Evolutionary conservation across 2,797 vertebrate species (phyloP), one percentile per base, ranked within the genome.

Genomic region (Poeciliopsis infans): DNA sequence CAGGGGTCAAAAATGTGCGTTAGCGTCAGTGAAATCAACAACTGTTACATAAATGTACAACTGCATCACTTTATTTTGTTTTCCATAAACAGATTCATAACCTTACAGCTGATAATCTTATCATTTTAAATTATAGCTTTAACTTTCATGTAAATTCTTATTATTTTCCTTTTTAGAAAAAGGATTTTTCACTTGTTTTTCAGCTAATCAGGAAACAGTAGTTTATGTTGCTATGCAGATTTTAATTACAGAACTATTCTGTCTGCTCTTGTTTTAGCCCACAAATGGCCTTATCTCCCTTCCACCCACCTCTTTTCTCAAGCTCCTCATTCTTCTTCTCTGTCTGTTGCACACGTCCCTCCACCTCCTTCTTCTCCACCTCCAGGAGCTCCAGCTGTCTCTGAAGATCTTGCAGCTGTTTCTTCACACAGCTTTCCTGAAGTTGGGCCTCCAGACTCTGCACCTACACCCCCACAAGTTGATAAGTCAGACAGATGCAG

Each of bases 311-410:
- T 95, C 86, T 91, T 51, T 75, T 79, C 82, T 94, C 93, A 89
- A 96, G 90, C 72, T 92, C 87, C 28, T 64, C 45, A 33, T 92
- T 95, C 86, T 91, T 95, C 91, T 89, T 94, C 88, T 93, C 92
- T 53, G 87, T 61, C 57, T 89, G 83, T 82, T 94, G 93, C 78
- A 96, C 89, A 8, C 94, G 90, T 53, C 74, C 89, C n/a, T 96
- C 95, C n/a, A 68, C 76, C 81, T 96, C 96, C 87, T 92, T 95
- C 90, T 95, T 96, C 84, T 96, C 96, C 87, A 91, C 94, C 71
- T 96, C 95, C 86, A 95, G 79, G 76, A 96, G 90, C 78, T 95
- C 94, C 87, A 95, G 85, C 87, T 96, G 96, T 74, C 88, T 94
- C 91, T 94, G 94, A 78, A 96, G 87, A 33, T 86, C 84, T 74